These are phyloP conservation scores for Melanotaenia trifasciata DNA, from an alignment of 2,797 vertebrate species.

Conservation along the genomic window DNA sequence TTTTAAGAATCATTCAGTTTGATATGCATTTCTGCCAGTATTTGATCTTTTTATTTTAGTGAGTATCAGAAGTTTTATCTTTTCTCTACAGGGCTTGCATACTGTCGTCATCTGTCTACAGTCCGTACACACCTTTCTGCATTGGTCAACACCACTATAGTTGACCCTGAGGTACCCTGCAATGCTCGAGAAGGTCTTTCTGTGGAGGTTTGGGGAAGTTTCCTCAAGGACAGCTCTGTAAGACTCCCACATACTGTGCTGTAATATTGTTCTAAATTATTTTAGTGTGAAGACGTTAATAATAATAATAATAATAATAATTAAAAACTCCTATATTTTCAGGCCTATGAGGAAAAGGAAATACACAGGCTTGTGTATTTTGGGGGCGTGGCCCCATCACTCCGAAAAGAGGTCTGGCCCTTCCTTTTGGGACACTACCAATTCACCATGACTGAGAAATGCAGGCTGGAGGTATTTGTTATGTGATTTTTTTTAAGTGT, in stretches of 20 bases:
- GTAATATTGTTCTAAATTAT: neutral
- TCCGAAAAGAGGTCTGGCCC: constrained; percentile 96
- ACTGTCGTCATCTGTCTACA: constrained; percentile 96
- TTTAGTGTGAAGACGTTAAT: neutral
- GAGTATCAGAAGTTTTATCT: constrained; percentile 1
- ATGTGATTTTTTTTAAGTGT: neutral
- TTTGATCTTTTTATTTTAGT: neutral
- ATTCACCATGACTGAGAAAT: constrained; percentile 90
- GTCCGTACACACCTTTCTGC: constrained; percentile 97
- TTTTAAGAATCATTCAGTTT: neutral
- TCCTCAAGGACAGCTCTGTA: constrained; percentile 91
- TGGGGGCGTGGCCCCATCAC: constrained; percentile 91
- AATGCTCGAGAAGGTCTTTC: constrained; percentile 87
- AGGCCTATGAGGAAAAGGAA: constrained; percentile 93
- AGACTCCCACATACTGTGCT: constrained; percentile 23
- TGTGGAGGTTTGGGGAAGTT: constrained; percentile 88
- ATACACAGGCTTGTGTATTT: constrained; percentile 94
- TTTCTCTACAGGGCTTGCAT: constrained; percentile 90
- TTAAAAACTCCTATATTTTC: constrained; percentile 8
- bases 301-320: neutral
- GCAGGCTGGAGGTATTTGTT: constrained; percentile 88
- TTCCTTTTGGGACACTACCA: constrained; percentile 97
- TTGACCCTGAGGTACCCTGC: constrained; percentile 87
- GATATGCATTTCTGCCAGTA: neutral
- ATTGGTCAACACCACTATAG: constrained; percentile 91